A percentile compares a stretch with the other conserved stretches of the same genome.
These are phyloP conservation scores for Nymphicus hollandicus DNA, from an alignment of 2,113 vertebrate genomes.

Conservation along the genomic window DNA sequence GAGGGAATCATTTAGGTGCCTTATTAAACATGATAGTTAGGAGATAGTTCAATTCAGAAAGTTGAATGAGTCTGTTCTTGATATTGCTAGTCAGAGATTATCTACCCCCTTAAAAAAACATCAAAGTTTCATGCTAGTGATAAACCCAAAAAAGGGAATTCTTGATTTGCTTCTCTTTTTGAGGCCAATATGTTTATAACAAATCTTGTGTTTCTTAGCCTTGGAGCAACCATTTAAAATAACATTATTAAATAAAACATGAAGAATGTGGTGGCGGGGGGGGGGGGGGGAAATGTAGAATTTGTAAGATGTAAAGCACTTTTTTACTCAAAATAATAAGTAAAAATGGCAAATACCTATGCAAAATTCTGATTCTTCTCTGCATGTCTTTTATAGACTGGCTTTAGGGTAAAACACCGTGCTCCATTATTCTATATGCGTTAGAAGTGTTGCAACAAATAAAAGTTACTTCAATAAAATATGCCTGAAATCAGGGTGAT, in stretches of 20 bases:
- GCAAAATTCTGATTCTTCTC: neutral
- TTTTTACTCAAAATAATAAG: neutral
- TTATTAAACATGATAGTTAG: neutral
- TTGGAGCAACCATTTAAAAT: neutral
- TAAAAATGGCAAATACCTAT: neutral
- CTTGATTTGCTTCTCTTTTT: neutral
- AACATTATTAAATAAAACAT: neutral
- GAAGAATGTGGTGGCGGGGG: neutral
- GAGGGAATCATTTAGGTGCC: neutral
- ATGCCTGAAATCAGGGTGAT: neutral
- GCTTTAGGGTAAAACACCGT: neutral
- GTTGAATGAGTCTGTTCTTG: neutral
- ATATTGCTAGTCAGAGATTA: neutral
- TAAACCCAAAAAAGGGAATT: neutral
- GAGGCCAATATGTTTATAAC: neutral
- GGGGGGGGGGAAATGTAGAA: neutral
- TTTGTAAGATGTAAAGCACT: neutral
- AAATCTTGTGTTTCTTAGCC: neutral
- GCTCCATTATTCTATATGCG: neutral
- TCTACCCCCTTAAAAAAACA: neutral
- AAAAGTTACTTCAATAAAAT: neutral
- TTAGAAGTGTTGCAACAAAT: neutral
- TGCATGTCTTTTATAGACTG: neutral
- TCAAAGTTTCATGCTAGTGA: neutral
- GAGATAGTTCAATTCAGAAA: neutral